phyloP scores from a whole-genome alignment of 2,888 invertebrate genomes.

The Tipula unca region DNA sequence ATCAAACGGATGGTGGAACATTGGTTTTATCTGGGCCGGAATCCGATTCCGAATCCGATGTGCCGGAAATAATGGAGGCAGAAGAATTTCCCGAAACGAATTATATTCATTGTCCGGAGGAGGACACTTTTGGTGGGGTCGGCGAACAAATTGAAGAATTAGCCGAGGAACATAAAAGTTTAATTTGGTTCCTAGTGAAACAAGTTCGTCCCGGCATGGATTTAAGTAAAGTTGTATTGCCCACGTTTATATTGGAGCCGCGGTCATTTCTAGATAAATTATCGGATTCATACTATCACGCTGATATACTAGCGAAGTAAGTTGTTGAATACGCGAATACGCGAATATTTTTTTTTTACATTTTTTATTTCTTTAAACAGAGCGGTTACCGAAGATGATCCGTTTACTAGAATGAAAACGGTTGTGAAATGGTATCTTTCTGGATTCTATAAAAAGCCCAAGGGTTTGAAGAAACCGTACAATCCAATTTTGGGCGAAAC shows the following conservation, averaged over 20 bases:
- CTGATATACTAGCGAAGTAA: conserved; percentile 77
- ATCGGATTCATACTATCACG: conserved; percentile 89
- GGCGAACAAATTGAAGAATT: conserved; percentile 86
- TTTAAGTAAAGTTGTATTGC: conserved; percentile 71
- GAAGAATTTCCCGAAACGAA: conserved; percentile 50
- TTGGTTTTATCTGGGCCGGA: conserved; percentile 42
- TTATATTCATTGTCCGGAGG: conserved; percentile 49
- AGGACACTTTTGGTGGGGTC: conserved; percentile 56
- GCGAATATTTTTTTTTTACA: not conserved
- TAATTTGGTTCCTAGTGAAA: conserved; percentile 90
- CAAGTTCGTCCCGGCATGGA: conserved; percentile 97
- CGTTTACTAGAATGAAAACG: conserved; percentile 79
- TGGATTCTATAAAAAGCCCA: conserved; percentile 89
- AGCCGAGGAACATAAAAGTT: conserved; percentile 88
- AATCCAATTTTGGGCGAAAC: conserved; percentile 91
- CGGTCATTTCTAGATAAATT: conserved; percentile 89
- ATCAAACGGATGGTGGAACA: conserved; percentile 53
- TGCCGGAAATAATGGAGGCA: conserved; percentile 34
- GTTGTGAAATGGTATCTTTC: conserved; percentile 89
- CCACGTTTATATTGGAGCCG: conserved; percentile 90
- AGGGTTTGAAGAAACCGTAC: conserved; percentile 91
- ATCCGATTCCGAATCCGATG: conserved; percentile 56
- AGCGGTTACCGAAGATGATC: conserved; percentile 76
- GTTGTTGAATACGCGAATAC: conserved; percentile 28
- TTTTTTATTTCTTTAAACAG: conserved; percentile 45